Conservation (phyloP, 2,888 invertebrate species). For the Thymelicus sylvestris region DNA sequence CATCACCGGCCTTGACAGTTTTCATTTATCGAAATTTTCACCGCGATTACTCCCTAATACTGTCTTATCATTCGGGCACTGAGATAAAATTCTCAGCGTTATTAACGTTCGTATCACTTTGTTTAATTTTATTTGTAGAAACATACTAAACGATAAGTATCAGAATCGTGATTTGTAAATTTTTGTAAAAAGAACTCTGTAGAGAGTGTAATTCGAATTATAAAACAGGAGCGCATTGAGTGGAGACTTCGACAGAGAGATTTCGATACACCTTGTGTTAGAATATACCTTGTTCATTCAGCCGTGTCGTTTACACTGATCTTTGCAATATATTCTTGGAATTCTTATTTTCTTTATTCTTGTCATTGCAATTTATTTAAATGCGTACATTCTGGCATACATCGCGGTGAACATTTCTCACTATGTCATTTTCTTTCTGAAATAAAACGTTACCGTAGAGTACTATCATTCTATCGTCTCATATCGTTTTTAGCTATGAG, state of each 20-base stretch:
- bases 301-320: conserved; percentile 54
- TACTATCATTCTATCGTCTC: too few relatives aligned
- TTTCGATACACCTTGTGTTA: too few relatives aligned
- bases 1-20: conserved; percentile 71
- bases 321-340: conserved; percentile 55
- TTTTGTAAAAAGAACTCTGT: too few relatives aligned
- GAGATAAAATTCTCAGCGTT: conserved; percentile 33
- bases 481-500: too few relatives aligned
- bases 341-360: conserved; percentile 51
- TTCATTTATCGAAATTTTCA: conserved; percentile 63
- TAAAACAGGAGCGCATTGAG: too few relatives aligned
- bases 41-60: conserved; percentile 53
- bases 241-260: too few relatives aligned
- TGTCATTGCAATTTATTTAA: conserved; percentile 48
- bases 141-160: conserved; percentile 2
- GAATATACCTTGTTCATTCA: too few relatives aligned
- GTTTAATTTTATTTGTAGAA: conserved; percentile 26
- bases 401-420: conserved; percentile 11
- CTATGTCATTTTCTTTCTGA: too few relatives aligned
- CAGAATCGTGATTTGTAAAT: too few relatives aligned
- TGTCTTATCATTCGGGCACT: conserved; percentile 40
- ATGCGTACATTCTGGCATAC: conserved; percentile 55
- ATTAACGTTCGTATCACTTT: neutral
- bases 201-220: too few relatives aligned
- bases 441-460: too few relatives aligned